Evolutionary conservation across 2,888 invertebrate genomes (phyloP).

Genomic region (Furcula furcula): DNA sequence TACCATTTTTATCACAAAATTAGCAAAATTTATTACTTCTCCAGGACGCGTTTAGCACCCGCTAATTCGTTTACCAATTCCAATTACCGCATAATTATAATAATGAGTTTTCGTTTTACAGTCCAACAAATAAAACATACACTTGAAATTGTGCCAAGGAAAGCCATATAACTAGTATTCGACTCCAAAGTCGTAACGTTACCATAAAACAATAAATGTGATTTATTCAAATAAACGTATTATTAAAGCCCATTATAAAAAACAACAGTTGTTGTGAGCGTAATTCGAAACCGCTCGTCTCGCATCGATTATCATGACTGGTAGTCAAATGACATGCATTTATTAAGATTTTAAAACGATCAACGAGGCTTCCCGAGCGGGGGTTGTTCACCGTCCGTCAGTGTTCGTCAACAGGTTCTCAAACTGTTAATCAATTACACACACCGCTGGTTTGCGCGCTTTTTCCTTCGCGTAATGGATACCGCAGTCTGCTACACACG

Average conservation of each 20-base stretch:
- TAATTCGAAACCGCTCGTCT: conserved; percentile 32
- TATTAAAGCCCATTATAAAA: conserved; percentile 45
- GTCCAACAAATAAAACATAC: conserved; percentile 32
- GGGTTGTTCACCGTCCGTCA: conserved; percentile 35
- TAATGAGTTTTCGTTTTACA: conserved; percentile 27
- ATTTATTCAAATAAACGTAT: conserved; percentile 43
- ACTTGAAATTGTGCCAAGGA: conserved; percentile 50
- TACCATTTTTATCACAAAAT: conserved; percentile 52
- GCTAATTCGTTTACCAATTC: conserved; percentile 29
- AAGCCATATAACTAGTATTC: conserved; percentile 34
- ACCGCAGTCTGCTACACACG: conserved; percentile 53
- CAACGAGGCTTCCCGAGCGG: conserved; percentile 29
- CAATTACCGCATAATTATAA: conserved; percentile 34
- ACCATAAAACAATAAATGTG: conserved; percentile 40
- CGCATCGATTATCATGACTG: conserved; percentile 35
- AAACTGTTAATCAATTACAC: conserved; percentile 78
- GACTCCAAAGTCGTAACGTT: conserved; percentile 35
- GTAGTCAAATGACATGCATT: conserved; percentile 43
- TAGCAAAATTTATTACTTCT: conserved; percentile 38
- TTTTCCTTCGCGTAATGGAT: conserved; percentile 74
- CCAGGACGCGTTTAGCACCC: conserved; percentile 39
- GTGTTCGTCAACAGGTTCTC: conserved; percentile 53
- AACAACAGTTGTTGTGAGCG: conserved; percentile 32
- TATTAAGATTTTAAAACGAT: conserved; percentile 55
- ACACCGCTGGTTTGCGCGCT: conserved; percentile 65